A percentile compares a stretch with the other conserved stretches of the same genome.
Conservation (phyloP, 2,888 invertebrate species). For the Microdon myrmicae region DNA sequence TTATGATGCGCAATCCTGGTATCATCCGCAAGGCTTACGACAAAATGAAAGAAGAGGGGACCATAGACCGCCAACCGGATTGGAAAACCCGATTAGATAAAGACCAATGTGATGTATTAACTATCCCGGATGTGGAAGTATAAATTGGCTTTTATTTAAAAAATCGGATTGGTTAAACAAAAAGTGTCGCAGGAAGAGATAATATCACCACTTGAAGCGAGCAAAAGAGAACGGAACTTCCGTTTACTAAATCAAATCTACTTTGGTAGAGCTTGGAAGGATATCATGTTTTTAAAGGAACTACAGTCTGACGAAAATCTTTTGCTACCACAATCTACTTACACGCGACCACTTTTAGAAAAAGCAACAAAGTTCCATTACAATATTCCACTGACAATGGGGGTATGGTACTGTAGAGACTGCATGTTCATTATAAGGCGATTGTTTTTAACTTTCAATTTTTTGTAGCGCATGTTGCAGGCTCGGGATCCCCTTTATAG, state of each 20-base stretch:
- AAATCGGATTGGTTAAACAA: too few species aligned
- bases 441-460: too few species aligned
- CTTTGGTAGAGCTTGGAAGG: constrained; percentile 27
- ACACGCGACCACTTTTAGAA: constrained; percentile 16
- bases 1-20: constrained; percentile 25
- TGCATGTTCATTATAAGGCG: too few species aligned
- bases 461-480: constrained; percentile 54
- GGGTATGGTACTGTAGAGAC: too few species aligned
- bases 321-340: constrained; percentile 12
- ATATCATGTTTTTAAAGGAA: constrained; percentile 18
- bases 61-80: constrained; percentile 23
- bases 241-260: constrained; percentile 33
- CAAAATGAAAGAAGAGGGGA: neutral
- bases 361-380: constrained; percentile 54
- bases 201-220: constrained; percentile 13
- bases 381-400: constrained; percentile 55
- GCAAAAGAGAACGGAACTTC: constrained; percentile 11
- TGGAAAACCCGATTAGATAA: constrained; percentile 36
- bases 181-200: constrained; percentile 18
- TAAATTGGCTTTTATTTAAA: too few species aligned
- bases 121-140: constrained; percentile 36
- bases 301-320: constrained; percentile 16
- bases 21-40: constrained; percentile 27
- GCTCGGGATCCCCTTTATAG: constrained; percentile 56
- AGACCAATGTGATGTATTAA: constrained; percentile 43